Evolutionary conservation across 2,888 invertebrate species (phyloP).

Genomic region (Xanthia togata): DNA sequence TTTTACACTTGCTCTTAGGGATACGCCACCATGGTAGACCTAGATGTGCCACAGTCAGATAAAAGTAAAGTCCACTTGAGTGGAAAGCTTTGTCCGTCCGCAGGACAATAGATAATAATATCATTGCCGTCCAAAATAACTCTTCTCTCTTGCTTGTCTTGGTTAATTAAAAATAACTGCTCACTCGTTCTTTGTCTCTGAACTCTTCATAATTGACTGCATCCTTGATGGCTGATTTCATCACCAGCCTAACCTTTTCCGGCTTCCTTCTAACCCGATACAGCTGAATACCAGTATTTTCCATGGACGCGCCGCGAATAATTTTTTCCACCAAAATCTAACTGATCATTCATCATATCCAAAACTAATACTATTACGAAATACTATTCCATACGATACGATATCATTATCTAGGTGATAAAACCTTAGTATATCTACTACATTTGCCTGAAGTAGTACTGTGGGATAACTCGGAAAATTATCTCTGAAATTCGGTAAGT

Average conservation of each 20-base stretch:
- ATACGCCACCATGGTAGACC: background rate
- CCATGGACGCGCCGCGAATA: no score
- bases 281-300: background rate
- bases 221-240: background rate
- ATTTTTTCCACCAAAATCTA: background rate
- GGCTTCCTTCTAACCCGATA: background rate
- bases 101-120: background rate
- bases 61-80: background rate
- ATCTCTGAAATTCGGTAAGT: conserved; percentile 41
- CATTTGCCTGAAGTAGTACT: conserved; percentile 30
- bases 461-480: conserved; percentile 22
- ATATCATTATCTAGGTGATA: conserved; percentile 35
- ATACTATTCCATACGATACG: conserved; percentile 32
- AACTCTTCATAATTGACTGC: background rate
- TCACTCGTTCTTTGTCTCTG: background rate
- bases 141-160: background rate
- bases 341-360: background rate
- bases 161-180: background rate
- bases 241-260: background rate
- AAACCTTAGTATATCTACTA: conserved; percentile 36
- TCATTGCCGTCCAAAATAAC: background rate
- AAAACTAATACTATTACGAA: conserved; percentile 38
- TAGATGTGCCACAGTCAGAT: background rate
- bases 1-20: background rate
- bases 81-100: background rate